Base-by-base conservation (phyloP, 1,140 invertebrate species). In the Cydia strobilella region DNA sequence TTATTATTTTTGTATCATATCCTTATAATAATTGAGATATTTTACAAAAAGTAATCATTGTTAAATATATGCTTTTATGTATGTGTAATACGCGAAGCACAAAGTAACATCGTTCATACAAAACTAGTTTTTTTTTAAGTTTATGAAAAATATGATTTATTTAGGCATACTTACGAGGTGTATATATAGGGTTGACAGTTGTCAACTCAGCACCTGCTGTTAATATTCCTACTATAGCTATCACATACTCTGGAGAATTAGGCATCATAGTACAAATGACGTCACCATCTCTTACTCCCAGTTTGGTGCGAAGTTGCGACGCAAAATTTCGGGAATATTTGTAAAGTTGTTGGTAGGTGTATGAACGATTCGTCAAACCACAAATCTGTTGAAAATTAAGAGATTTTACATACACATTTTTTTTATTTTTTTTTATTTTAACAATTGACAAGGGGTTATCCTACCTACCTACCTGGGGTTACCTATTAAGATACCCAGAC, bases 181-280 rank as follows among this genome's bases (percentile, higher is more conserved):
- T 98, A 82, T 97, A 98, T 48, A 95, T 86, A 1, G 97, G 96
- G 93, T 98, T 98, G 0, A 97, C 93, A 0, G 97, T 96, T 9
- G 97, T 97, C 6, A 96, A 94, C 9, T 95, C 82, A 0, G 96
- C 93, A 0, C 97, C 97, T 23, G 96, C 95, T 79, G 95, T 94
- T 2, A 96, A 83, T 66, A 94, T 94, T 1, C 96, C 97, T 42
- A 97, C 84, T 15, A 95, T 84, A 2, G 95, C 93, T 5, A 97
- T 94, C 0, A 95, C 90, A 85, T 94, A 96, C 86, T 98, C 97
- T 0, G 97, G 96, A n/a, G 95, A 86, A 90, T 98, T 98, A 2
- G 96, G 95, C 73, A 96, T 80, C 76, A 96, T 94, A 5, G 98
- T 74, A 9, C 95, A 95, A 2, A 98, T 80, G 0, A 95, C 94